Conservation (phyloP, 2,888 invertebrate species). For the Amphipoea lucens region DNA sequence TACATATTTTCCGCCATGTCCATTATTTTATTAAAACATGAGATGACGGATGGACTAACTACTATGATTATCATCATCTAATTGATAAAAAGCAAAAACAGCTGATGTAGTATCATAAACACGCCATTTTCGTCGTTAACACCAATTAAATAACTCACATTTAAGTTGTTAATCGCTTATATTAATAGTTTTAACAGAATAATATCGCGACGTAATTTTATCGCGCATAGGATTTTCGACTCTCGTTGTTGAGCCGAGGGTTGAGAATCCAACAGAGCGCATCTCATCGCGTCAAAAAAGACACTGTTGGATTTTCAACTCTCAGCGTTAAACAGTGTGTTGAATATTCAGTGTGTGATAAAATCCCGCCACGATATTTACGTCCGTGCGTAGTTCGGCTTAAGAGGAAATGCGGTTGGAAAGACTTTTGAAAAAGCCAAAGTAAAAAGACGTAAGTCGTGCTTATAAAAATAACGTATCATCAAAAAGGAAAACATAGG, state of each 20-base stretch:
- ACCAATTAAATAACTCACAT: conserved; percentile 21
- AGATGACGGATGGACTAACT: neutral
- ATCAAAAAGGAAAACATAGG: no score
- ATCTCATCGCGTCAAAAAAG: no score
- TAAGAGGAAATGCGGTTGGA: no score
- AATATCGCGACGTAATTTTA: neutral
- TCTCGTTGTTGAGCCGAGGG: neutral
- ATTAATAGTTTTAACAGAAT: conserved; percentile 17
- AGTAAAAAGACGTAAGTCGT: no score
- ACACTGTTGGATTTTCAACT: no score
- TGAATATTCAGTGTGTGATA: neutral
- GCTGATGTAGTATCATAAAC: neutral
- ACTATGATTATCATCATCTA: neutral
- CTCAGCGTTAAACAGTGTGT: no score
- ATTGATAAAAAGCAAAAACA: neutral
- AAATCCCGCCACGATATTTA: no score
- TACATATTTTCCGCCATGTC: neutral
- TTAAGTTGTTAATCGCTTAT: conserved; percentile 25
- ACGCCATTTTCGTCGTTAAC: conserved; percentile 18
- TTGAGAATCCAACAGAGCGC: neutral
- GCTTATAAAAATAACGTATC: no score
- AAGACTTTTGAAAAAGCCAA: no score
- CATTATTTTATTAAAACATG: neutral
- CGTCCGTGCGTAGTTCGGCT: no score
- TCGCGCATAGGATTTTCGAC: neutral